Evolutionary conservation across 2,888 invertebrate species (phyloP), one percentile per base, ranked within the genome.

Genomic region (Axea sp.): DNA sequence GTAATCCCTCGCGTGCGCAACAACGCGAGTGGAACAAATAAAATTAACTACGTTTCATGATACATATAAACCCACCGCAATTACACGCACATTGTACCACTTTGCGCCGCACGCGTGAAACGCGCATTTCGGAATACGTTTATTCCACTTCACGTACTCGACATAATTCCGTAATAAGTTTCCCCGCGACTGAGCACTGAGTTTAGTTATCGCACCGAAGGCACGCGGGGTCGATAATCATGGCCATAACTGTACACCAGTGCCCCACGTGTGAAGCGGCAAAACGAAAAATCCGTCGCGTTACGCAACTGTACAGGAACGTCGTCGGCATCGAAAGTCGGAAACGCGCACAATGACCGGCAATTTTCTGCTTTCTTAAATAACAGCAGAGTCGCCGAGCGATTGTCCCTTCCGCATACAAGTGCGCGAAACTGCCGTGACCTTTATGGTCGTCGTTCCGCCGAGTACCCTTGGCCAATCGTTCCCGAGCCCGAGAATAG

Each of bases 381-480:
- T 53, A 55, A 53, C 59, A 45, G 53, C 53, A 24, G 68, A 69
- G 55, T 65, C 28, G 59, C 30, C 49, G 51, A 19, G 49, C 33
- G 43, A 41, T 39, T 33, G 59, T 60, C 60, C 53, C 72, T 73
- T 65, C 65, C 65, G 72, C 72, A 43, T 73, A 65, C 59, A 49
- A 65, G 65, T 39, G 45, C 39, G 47, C 65, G 43, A 73, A 73
- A 53, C 49, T 53, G 53, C 53, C 47, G 60, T 73, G 65, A 67
- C 73, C 67, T 73, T 67, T 60, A 55, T 37, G 65, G 51, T 59
- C 35, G 49, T 28, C 68, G 68, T 60, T 69, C 53, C 51, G 68
- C 41, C 68, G 14, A 14, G 59, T 39, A 31, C 51, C 37, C 39
- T 31, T 45, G 53, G 41, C 19, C 37, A 24, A 41, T 31, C 24